Evolutionary conservation across 2,113 vertebrate species (phyloP), one percentile per base, ranked within the genome.

Genomic region (Abramis brama): DNA sequence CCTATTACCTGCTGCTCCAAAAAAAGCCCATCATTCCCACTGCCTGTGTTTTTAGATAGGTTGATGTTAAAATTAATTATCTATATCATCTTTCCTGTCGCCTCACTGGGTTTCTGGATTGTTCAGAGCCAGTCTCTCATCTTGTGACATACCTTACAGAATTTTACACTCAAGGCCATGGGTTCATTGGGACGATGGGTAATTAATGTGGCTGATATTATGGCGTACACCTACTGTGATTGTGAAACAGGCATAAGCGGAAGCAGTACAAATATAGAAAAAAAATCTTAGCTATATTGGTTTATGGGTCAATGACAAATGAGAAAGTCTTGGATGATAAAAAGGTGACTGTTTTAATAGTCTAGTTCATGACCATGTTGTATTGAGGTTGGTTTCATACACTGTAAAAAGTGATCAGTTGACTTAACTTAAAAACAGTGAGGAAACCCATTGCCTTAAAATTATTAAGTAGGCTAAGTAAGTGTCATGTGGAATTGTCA

Each of bases 1-100:
- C 66, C 77, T 52, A 86, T 85, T 76, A 86, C 81, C 82, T 84
- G 57, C 68, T 74, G 57, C 57, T 74, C 85, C 70, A 77, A 82
- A 84, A 86, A 84, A 66, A 84, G 70, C 47, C 4, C 3, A 25
- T 21, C 62, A 27, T 80, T 71, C 9, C 76, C 76, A 23, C 11
- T 21, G 62, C 60, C 4, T 33, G 19, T 25, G 19, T 6, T 85
- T 76, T 79, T 19, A 45, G 39, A 59, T 68, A 55, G 45, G 84
- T 68, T n/a, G 47, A n/a, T 23, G 33, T 12, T 59, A 6, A 57
- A 39, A 79, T 85, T 50, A 80, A 71, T 71, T 57, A 79, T 85
- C 33, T 36, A 13, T 39, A 59, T 66, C 27, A 57, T 85, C 23
- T 82, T 52, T 82, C 19, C 17, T 11, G 7, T 30, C n/a, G 1